Conservation (phyloP, 92 coral and sea anemone species). For the Hydrozoanthus gracilis region DNA sequence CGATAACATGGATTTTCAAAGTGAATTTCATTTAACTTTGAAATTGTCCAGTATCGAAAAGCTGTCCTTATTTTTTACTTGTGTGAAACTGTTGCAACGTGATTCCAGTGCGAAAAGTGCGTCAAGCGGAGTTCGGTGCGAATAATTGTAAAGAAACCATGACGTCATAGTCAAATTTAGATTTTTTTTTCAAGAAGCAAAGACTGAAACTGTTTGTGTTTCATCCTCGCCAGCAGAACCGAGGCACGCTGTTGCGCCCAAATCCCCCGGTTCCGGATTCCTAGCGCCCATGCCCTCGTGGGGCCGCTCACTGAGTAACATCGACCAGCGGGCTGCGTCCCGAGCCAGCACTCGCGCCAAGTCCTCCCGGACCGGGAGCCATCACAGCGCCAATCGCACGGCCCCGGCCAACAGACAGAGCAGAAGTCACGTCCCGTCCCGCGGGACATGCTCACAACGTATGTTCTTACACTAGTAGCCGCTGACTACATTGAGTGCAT, state of each 20-base stretch:
- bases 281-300: conserved; percentile 81
- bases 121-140: no score
- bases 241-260: conserved; percentile 78
- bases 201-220: neutral
- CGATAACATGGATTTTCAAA: no score
- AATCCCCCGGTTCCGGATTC: conserved; percentile 65
- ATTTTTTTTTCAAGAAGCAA: neutral
- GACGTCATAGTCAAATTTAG: no score
- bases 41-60: neutral
- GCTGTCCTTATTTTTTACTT: no score
- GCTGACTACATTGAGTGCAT: no score
- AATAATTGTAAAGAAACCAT: no score
- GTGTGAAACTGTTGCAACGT: neutral
- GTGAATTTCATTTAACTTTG: no score
- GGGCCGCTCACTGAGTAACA: conserved; percentile 96
- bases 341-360: conserved; percentile 85
- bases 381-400: conserved; percentile 61
- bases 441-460: conserved; percentile 97
- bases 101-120: no score
- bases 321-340: conserved; percentile 94
- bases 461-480: conserved; percentile 43
- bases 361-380: conserved; percentile 68
- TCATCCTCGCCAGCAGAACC: conserved; percentile 49
- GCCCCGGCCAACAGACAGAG: conserved; percentile 71
- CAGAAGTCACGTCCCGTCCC: conserved; percentile 75